Base-by-base conservation (phyloP, 2,113 vertebrate species). In the Sisor rabdophorus region DNA sequence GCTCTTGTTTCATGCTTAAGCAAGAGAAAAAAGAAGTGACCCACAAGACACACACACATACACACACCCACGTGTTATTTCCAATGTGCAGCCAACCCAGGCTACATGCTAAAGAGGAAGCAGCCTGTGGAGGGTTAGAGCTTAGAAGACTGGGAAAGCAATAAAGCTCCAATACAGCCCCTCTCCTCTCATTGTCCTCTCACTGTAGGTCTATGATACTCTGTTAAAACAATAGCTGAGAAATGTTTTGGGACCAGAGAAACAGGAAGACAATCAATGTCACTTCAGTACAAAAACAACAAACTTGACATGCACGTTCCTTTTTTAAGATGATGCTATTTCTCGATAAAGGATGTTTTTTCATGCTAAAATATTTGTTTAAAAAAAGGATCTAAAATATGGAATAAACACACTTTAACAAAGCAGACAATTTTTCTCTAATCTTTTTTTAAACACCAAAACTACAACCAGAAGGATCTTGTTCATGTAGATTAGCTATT, bases 111-210 rank as follows among this genome's bases (percentile, higher is more conserved):
- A 28, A 54, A 71, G 24, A 72, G 55, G 68, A 76, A 65, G 61
- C 28, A 44, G 55, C 52, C 74, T 50, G 68, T 69, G 82, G 76
- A 81, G 76, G 53, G 79, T 69, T 73, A 58, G 32, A 59, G 71
- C 63, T 73, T 68, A 83, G 68, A 26, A 16, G 55, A 79, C 79
- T 76, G 69, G 30, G 68, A 81, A 80, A 81, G 65, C 54, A 75
- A 78, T 76, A 76, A 74, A 65, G 71, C 54, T 72, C 68, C 59
- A 71, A 61, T 64, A 28, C 48, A 76, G 22, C 52, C 22, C 71
- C 22, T 74, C 75, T 75, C 59, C 59, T 71, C 78, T 71, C 48
- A 60, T 80, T 83, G 72, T 79, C 73, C 60, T 72, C 56, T 22
- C n/a, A 26, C 20, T 0, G 60, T 67, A 69, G 64, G 30, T 56